phyloP scores from a whole-genome alignment of 2,113 vertebrate genomes.

The Sprattus sprattus region DNA sequence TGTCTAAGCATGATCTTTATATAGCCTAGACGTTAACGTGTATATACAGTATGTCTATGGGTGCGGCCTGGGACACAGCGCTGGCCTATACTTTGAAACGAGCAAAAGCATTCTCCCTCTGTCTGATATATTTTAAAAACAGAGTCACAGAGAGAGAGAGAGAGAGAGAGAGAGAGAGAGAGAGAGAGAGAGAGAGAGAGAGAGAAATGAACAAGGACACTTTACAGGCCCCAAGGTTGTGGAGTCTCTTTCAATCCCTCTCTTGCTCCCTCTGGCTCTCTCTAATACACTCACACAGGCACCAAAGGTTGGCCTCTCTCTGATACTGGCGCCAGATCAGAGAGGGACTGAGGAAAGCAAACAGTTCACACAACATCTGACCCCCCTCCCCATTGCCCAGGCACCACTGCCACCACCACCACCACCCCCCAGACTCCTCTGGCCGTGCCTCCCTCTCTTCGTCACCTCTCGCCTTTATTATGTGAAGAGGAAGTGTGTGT shows the following conservation, averaged over 20 bases:
- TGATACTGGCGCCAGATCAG: conserved; percentile 24
- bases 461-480: conserved; percentile 35
- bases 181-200: not conserved
- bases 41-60: conserved; percentile 9
- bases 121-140: conserved; percentile 19
- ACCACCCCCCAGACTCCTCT: not conserved
- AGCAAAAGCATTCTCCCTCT: not conserved
- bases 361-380: conserved; percentile 30
- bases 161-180: not conserved
- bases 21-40: not conserved
- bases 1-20: conserved; percentile 19
- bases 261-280: not conserved
- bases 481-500: conserved; percentile 36
- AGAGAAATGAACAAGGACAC: not conserved
- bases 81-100: conserved; percentile 10
- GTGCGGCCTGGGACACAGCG: not conserved
- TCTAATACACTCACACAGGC: not conserved
- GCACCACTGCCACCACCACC: not conserved
- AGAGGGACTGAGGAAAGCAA: conserved; percentile 33
- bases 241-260: not conserved
- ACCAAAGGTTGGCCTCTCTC: not conserved
- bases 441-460: conserved; percentile 31
- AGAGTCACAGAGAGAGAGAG: not conserved
- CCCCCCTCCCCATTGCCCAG: not conserved
- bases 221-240: not conserved